Conservation (phyloP, 2,113 vertebrate genomes). For the Garra rufa region DNA sequence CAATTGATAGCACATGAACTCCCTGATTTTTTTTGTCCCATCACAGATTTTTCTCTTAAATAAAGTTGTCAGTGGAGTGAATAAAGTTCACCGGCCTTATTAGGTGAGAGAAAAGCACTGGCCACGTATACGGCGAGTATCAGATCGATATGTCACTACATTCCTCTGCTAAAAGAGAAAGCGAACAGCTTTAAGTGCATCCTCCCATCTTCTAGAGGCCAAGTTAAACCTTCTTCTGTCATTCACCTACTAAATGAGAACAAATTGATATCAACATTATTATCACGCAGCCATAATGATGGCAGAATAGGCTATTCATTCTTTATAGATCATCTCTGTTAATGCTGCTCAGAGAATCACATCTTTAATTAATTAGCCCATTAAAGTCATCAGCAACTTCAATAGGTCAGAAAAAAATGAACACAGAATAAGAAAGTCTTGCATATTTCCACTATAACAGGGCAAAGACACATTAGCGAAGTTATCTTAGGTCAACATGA, state of each 20-base stretch:
- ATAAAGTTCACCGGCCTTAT: constrained; percentile 11
- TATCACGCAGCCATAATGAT: constrained; percentile 4
- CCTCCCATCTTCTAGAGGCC: background rate
- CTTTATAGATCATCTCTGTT: constrained; percentile 11
- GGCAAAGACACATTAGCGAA: background rate
- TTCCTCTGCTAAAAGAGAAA: background rate
- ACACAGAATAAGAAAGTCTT: constrained; percentile 4
- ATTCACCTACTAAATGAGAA: background rate
- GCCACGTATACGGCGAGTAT: background rate
- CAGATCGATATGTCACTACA: constrained; percentile 1
- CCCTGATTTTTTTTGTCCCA: background rate
- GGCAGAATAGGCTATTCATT: background rate
- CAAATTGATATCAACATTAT: constrained; percentile 11
- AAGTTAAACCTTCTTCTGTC: background rate
- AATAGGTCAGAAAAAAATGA: background rate
- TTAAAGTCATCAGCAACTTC: constrained; percentile 8
- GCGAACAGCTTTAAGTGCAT: background rate
- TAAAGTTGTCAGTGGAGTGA: constrained; percentile 7
- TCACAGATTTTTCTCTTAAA: constrained; percentile 1
- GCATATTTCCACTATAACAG: background rate
- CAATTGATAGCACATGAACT: background rate
- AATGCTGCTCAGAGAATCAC: constrained; percentile 12
- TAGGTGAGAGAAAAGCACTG: background rate
- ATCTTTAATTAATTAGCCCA: constrained; percentile 29
- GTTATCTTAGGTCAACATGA: background rate